Base-by-base conservation (phyloP, 2,888 invertebrate species). In the Chelonus formosanus region DNA sequence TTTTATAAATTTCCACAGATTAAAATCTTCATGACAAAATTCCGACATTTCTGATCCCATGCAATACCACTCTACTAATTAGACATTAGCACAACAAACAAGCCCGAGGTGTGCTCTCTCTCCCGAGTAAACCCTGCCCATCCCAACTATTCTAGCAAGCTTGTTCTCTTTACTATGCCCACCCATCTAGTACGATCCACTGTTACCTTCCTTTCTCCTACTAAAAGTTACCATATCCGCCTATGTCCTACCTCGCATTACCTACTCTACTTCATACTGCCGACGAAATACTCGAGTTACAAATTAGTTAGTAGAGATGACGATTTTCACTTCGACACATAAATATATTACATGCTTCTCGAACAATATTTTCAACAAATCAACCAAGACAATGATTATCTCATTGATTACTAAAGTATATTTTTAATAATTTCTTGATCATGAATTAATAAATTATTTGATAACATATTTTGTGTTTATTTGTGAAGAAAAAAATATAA, bases 41-140 rank as follows among this genome's bases (percentile, higher is more conserved):
- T 40, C 40, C 35, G 35, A 43, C 67, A 72, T 73, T 72, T 73
- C 70, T 34, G 34, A 75, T 76, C 74, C 75, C 78, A 79, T 74
- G 76, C 76, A 76, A 80, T 80, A 79, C 75, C 80, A 79, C 78
- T 80, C 75, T 73, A 78, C 83, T 83, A 82, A 83, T 83, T 83
- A 82, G 80, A 77, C 78, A 82, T 82, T 81, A 80, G 79, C 75
- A 81, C 78, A 81, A 81, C 81, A 80, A 82, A 81, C 82, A 81
- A 80, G 76, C 78, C 75, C 78, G 63, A 76, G 75, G 75, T 75
- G 71, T 53, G 53, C 61, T 61, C 20, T 20, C 20, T 20, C 61
- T 52, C 59, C 32, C 52, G 34, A 40, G 52, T 50, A 59, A 65
- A 56, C 54, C 45, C 60, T 54, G 53, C 57, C 64, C 65, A 63